These are phyloP conservation scores for Plumapathes pennacea DNA, from an alignment of 92 coral and sea anemone genomes.

Conservation along the genomic window DNA sequence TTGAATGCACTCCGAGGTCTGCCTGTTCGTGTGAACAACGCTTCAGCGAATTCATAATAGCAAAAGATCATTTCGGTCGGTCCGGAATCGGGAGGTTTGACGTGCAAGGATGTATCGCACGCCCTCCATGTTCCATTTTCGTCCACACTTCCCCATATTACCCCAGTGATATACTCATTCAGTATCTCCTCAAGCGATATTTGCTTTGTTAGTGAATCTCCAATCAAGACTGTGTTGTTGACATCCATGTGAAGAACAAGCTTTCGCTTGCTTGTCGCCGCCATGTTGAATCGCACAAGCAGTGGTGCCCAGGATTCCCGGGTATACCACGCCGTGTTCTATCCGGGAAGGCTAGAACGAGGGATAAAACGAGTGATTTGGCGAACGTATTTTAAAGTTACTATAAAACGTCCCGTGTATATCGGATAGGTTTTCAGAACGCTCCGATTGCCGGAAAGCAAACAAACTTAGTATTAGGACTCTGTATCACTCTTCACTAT, in stretches of 20 bases:
- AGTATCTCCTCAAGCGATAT: constrained; percentile 58
- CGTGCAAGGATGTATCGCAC: constrained; percentile 21
- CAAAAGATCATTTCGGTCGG: constrained; percentile 25
- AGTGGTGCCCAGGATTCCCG: too few relatives aligned
- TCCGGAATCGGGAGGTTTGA: constrained; percentile 26
- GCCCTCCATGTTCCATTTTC: constrained; percentile 49
- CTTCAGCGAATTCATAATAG: constrained; percentile 64
- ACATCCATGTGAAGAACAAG: constrained; percentile 81
- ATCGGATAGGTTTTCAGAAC: too few relatives aligned
- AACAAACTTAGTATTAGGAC: too few relatives aligned
- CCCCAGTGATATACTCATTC: constrained; percentile 69
- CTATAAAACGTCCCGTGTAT: too few relatives aligned
- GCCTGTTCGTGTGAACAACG: constrained; percentile 35
- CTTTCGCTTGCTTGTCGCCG: constrained; percentile 36
- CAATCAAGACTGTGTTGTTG: constrained; percentile 75
- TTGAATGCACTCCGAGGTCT: constrained; percentile 53
- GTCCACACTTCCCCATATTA: constrained; percentile 63
- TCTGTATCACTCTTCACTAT: too few relatives aligned
- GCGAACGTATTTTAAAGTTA: too few relatives aligned
- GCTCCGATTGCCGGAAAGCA: too few relatives aligned
- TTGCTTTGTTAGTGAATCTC: constrained; percentile 71
- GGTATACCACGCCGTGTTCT: too few relatives aligned
- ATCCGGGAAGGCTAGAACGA: too few relatives aligned
- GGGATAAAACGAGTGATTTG: too few relatives aligned
- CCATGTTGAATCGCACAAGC: too few relatives aligned